These are phyloP conservation scores for Esox masquinongy DNA, from an alignment of 2,797 vertebrate species.

Conservation along the genomic window DNA sequence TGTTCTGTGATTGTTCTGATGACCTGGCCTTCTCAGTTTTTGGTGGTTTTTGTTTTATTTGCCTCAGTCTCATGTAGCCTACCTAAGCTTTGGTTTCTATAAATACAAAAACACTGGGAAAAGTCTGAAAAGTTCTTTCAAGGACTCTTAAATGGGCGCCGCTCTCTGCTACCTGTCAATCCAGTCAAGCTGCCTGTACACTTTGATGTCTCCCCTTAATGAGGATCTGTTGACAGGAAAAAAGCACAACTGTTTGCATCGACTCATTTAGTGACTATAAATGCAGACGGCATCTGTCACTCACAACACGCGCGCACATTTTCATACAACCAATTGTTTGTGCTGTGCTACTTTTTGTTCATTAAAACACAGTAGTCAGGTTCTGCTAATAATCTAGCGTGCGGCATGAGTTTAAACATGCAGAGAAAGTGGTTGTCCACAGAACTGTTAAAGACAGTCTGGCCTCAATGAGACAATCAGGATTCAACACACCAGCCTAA, in stretches of 20 bases:
- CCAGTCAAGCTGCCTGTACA: not conserved
- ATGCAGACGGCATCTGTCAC: not conserved
- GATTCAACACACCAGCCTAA: not conserved
- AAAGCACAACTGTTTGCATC: not conserved
- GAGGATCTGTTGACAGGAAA: constrained; percentile 1
- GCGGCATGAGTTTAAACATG: not conserved
- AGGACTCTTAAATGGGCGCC: not conserved
- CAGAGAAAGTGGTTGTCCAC: not conserved
- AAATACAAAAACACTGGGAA: not conserved
- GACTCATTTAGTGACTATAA: not conserved
- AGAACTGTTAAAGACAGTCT: no score
- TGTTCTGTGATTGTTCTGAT: not conserved
- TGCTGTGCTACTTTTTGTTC: not conserved
- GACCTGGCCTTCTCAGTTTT: not conserved
- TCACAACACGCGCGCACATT: not conserved
- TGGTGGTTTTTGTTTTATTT: not conserved
- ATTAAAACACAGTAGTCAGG: not conserved
- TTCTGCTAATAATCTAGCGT: constrained; percentile 1
- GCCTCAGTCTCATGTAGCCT: not conserved
- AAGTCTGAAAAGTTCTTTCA: not conserved
- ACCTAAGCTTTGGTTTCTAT: not conserved
- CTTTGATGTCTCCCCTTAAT: constrained; percentile 1
- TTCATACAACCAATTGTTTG: not conserved
- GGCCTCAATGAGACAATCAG: not conserved
- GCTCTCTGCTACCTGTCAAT: not conserved